Percentiles rank a stretch among this genome's conserved stretches.
Evolutionary conservation across 1,140 invertebrate genomes (phyloP).

Genomic region (Antheraea mylitta): DNA sequence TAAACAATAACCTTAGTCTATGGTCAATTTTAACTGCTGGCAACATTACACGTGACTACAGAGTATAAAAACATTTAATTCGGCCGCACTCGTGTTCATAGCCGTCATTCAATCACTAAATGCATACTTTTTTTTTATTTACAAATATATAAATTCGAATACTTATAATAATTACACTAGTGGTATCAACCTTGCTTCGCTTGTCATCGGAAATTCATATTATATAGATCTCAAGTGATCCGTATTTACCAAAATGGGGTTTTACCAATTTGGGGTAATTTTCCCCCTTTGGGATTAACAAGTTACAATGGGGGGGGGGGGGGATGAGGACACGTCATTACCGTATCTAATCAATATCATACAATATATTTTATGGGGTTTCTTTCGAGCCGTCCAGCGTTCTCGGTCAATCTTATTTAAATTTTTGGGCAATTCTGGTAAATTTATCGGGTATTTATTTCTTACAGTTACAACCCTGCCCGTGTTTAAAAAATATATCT

Average conservation of each 20-base stretch:
- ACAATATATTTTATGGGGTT: too few relatives aligned
- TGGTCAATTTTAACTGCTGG: neutral
- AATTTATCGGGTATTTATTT: too few relatives aligned
- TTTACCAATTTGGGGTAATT: neutral
- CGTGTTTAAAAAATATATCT: too few relatives aligned
- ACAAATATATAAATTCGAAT: conserved; percentile 2
- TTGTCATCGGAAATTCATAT: neutral
- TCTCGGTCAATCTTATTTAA: too few relatives aligned
- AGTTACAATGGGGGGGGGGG: neutral
- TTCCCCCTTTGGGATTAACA: neutral
- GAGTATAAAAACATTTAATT: conserved; percentile 2
- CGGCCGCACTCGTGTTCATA: neutral
- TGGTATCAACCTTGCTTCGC: neutral
- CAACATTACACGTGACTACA: conserved; percentile 2
- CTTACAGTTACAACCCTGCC: too few relatives aligned
- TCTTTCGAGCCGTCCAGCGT: too few relatives aligned
- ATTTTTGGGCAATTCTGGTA: too few relatives aligned
- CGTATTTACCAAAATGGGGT: neutral
- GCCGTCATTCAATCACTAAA: neutral
- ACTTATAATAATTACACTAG: neutral
- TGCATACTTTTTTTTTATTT: conserved; percentile 1
- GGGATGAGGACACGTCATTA: too few relatives aligned
- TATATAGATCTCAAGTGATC: neutral
- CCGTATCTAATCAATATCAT: too few relatives aligned
- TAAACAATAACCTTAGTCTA: neutral